Evolutionary conservation across 2,888 invertebrate genomes (phyloP), one percentile per base, ranked within the genome.

Genomic region (Nomada lathburiana): DNA sequence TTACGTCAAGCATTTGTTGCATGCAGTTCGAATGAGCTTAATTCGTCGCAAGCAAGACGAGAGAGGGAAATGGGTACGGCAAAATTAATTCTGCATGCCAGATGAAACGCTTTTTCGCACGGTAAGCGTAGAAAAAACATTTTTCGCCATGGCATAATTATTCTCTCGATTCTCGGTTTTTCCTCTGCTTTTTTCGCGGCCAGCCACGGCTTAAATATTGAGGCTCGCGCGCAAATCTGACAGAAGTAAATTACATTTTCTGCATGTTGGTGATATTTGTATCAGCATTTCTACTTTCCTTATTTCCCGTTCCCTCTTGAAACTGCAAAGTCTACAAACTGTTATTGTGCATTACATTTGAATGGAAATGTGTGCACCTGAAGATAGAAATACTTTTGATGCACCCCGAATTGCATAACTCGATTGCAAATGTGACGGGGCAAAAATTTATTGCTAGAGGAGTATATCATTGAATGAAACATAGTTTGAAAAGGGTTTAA

Each of bases 201-300:
- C 11, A 13, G 5, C 23, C 18, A 16, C 29, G 20, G 52, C 36
- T 52, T 67, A 42, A 53, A 67, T 67, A 20, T 53, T 13, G 10
- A 67, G 53, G 4, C 36, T 2, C 5, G 2, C 13, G 10, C n/a
- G 53, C 53, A 42, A 36, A 53, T 67, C 53, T 23, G 65, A 53
- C 52, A 67, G 20, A 36, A n/a, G 29, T 29, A 52, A 50, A 67
- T 67, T 67, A 9, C 65, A 36, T 52, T 52, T 52, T 64, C 52
- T 36, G n/a, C n/a, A 10, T 52, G n/a, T 53, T 26, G n/a, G 7
- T 29, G 29, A 67, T 67, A 29, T 52, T n/a, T 67, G 65, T 52
- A 67, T 67, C 65, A 53, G 26, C 29, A 29, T 67, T 52, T 36
- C 52, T n/a, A 36, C 29, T 13, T 26, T 10, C 7, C n/a, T 65